Evolutionary conservation across 2,888 invertebrate genomes (phyloP).

Genomic region (Ligdia adustata): DNA sequence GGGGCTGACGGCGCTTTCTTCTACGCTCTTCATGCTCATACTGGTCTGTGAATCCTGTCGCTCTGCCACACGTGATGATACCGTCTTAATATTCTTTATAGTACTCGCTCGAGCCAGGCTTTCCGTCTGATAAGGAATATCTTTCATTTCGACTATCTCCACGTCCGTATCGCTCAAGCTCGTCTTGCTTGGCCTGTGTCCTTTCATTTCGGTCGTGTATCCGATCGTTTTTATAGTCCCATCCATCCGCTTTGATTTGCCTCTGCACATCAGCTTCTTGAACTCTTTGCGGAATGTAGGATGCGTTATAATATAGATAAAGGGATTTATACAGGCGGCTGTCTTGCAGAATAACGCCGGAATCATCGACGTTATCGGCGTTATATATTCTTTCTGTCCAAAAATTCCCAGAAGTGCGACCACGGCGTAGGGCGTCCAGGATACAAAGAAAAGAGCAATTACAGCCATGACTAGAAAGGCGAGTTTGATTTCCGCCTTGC

Average conservation of each 20-base stretch:
- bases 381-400: slow-evolving; percentile 85
- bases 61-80: slow-evolving; percentile 62
- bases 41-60: slow-evolving; percentile 64
- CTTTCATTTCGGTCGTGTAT: slow-evolving; percentile 59
- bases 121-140: slow-evolving; percentile 66
- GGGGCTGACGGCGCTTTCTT: slow-evolving; percentile 65
- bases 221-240: slow-evolving; percentile 67
- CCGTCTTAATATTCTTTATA: slow-evolving; percentile 50
- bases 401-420: slow-evolving; percentile 90
- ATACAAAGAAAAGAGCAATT: slow-evolving; percentile 89
- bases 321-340: slow-evolving; percentile 92
- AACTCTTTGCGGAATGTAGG: slow-evolving; percentile 89
- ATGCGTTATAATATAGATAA: slow-evolving; percentile 91
- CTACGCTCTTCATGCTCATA: slow-evolving; percentile 68
- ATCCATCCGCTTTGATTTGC: slow-evolving; percentile 67
- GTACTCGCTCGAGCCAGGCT: slow-evolving; percentile 36
- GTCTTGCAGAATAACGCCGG: slow-evolving; percentile 92
- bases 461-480: slow-evolving; percentile 88
- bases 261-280: slow-evolving; percentile 66
- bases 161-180: slow-evolving; percentile 75
- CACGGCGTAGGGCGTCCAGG: slow-evolving; percentile 93
- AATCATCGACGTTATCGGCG: slow-evolving; percentile 89
- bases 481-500: slow-evolving; percentile 88
- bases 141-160: slow-evolving; percentile 81
- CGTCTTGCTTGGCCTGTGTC: slow-evolving; percentile 67